Conservation (phyloP, 2,888 invertebrate genomes). For the Chrysolina haemoptera region DNA sequence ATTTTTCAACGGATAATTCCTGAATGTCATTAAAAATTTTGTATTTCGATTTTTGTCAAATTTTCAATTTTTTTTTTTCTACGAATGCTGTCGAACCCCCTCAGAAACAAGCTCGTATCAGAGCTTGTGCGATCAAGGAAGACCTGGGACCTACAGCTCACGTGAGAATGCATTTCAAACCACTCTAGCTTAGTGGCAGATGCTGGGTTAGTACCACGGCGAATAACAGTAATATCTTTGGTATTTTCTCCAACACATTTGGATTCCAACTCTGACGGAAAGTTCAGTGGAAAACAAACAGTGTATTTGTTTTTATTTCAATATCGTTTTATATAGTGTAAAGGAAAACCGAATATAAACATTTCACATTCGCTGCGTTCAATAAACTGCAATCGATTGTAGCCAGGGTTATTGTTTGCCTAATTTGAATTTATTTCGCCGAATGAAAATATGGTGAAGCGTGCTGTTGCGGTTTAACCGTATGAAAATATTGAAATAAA, state of each 20-base stretch:
- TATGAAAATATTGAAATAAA: slow-evolving; percentile 8
- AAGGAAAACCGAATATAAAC: slow-evolving; percentile 15
- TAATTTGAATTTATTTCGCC: slow-evolving; percentile 9
- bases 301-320: neutral
- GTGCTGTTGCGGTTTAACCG: slow-evolving; percentile 9
- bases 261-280: neutral
- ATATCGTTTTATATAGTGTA: slow-evolving; percentile 14
- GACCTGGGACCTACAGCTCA: too few species aligned
- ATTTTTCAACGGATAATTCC: too few species aligned
- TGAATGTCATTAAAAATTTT: too few species aligned
- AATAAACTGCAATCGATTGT: slow-evolving; percentile 12
- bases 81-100: too few species aligned
- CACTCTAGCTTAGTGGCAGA: too few species aligned
- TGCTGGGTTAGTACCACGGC: too few species aligned
- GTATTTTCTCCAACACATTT: neutral
- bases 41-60: too few species aligned
- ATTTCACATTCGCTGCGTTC: slow-evolving; percentile 14
- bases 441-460: slow-evolving; percentile 16
- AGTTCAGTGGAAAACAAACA: neutral
- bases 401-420: slow-evolving; percentile 18
- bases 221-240: too few species aligned
- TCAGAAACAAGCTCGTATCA: too few species aligned
- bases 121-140: too few species aligned
- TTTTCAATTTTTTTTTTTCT: too few species aligned
- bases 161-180: too few species aligned